These are phyloP conservation scores for Betta splendens DNA, from an alignment of 2,797 vertebrate species.

Conservation along the genomic window DNA sequence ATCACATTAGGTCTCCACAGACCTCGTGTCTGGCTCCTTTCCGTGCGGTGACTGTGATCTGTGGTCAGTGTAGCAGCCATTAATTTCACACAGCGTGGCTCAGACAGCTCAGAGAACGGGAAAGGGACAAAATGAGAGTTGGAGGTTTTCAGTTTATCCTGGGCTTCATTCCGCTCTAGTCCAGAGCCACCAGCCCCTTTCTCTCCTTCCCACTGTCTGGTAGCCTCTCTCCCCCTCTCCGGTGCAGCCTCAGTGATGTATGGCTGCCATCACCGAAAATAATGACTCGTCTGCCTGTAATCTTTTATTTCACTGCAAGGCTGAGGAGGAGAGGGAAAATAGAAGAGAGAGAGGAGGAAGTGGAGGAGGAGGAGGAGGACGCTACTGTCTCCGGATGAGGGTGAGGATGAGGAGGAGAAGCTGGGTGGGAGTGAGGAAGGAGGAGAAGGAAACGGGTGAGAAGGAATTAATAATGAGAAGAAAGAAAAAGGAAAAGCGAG, in stretches of 20 bases:
- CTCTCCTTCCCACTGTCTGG: constrained; percentile 23
- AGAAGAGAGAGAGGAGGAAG: not conserved
- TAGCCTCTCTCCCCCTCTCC: constrained; percentile 8
- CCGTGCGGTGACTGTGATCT: constrained; percentile 26
- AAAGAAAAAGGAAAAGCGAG: not conserved
- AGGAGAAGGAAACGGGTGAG: not conserved
- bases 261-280: constrained; percentile 74
- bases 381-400: constrained; percentile 8
- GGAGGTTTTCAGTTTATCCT: constrained; percentile 25
- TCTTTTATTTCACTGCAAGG: constrained; percentile 73
- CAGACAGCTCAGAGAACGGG: constrained; percentile 7
- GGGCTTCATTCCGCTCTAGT: constrained; percentile 29
- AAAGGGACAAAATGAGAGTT: not conserved
- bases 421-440: not conserved
- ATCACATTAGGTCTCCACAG: not conserved
- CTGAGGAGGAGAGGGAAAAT: constrained; percentile 14
- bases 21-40: constrained; percentile 1
- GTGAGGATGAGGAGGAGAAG: constrained; percentile 4
- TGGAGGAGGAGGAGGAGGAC: constrained; percentile 4
- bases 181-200: constrained; percentile 32
- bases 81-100: constrained; percentile 54
- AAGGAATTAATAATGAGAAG: constrained; percentile 2
- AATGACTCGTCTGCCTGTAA: constrained; percentile 72
- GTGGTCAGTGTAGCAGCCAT: constrained; percentile 41
- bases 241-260: constrained; percentile 67